A percentile compares a stretch with the other conserved stretches of the same genome.
These are phyloP conservation scores for Adrianichthys oophorus DNA, from an alignment of 2,797 vertebrate species.

Conservation along the genomic window DNA sequence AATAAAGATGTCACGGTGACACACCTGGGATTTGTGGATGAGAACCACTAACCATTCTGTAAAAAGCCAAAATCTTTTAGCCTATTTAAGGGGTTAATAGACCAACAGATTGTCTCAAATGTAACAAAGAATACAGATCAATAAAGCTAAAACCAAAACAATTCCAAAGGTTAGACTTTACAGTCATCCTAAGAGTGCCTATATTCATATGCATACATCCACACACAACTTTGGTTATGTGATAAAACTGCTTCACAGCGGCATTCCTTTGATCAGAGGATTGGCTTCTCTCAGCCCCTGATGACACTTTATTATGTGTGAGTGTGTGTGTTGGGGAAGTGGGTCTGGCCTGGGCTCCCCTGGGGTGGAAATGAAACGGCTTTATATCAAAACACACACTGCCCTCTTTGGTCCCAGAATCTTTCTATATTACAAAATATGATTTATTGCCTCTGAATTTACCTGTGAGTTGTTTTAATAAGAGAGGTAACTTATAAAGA, in stretches of 20 bases:
- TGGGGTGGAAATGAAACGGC: constrained; percentile 65
- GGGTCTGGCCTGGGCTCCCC: constrained; percentile 46
- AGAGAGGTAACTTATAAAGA: constrained; percentile 74
- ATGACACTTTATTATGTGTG: constrained; percentile 39
- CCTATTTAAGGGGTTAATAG: too few relatives aligned
- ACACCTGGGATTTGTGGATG: too few relatives aligned
- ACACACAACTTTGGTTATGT: constrained; percentile 14
- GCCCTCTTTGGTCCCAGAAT: constrained; percentile 29
- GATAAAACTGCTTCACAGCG: constrained; percentile 33
- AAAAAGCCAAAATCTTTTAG: too few relatives aligned
- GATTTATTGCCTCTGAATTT: constrained; percentile 74
- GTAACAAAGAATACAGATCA: too few relatives aligned
- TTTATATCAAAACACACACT: constrained; percentile 55
- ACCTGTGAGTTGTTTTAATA: constrained; percentile 70
- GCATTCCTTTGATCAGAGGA: constrained; percentile 69
- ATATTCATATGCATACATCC: constrained; percentile 16
- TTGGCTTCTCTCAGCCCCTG: constrained; percentile 48
- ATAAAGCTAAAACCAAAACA: too few relatives aligned
- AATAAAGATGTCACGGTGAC: too few relatives aligned
- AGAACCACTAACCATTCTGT: too few relatives aligned
- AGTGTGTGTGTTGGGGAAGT: constrained; percentile 24
- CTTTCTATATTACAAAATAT: constrained; percentile 68
- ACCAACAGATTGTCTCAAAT: too few relatives aligned
- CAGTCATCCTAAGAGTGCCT: constrained; percentile 16
- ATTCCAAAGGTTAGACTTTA: constrained; percentile 14